Evolutionary conservation across 2,113 vertebrate species (phyloP), one percentile per base, ranked within the genome.

Genomic region (Heteronetta atricapilla): DNA sequence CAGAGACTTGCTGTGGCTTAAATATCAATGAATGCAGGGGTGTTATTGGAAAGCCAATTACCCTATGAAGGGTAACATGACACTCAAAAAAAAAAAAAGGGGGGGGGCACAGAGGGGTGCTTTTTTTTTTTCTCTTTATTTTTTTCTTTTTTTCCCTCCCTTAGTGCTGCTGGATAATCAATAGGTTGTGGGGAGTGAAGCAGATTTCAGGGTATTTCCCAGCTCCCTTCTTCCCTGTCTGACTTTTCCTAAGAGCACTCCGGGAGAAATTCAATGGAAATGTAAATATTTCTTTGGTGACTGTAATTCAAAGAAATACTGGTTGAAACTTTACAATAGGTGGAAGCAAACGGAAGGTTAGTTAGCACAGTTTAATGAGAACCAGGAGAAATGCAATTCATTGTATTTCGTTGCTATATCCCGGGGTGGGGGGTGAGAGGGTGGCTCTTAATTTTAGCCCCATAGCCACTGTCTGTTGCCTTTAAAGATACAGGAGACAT

Each of bases 361-460:
- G 13, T 22, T 25, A 40, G 18, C 50, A 33, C 19, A 20, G 21
- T 53, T 82, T 28, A 74, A 26, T 26, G 53, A 60, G 76, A 86
- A 40, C 40, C 60, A 15, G n/a, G 55, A 90, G 69, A 95, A 93
- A 91, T 80, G 38, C 79, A 76, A 88, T 83, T 79, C 63, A 89
- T 90, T 95, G 91, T 78, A 89, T 89, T 83, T 74, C 56, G 70
- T 78, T 93, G 92, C 92, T 88, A 89, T 95, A 93, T 93, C 90
- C 74, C 64, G 93, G 89, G 78, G 70, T 96, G 58, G 22, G 63
- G 50, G 93, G 74, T 17, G 62, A 28, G 36, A 63, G 36, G 36
- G 62, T 96, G 86, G 84, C 76, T 96, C 85, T 82, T 55, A n/a
- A 7, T 25, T 60, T 38, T 60, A 91, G 91, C 80, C 82, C 20